These are phyloP conservation scores for Notarius lentiginosus DNA, from an alignment of 2,113 vertebrate species.

Conservation along the genomic window DNA sequence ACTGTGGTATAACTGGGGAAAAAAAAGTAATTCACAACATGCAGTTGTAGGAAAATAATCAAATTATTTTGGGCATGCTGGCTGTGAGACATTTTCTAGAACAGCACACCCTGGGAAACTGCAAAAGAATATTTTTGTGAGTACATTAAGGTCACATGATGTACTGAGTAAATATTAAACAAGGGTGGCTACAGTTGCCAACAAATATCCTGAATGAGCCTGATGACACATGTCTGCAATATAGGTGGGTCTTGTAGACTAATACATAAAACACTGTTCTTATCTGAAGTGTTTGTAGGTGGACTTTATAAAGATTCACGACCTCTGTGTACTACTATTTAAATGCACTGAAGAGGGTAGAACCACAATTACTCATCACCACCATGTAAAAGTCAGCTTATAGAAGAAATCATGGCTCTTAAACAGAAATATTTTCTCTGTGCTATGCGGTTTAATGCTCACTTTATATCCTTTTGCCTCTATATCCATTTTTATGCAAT, in stretches of 20 bases:
- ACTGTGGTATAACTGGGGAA: neutral
- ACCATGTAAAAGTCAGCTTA: constrained; percentile 86
- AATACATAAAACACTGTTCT: constrained; percentile 3
- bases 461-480: constrained; percentile 80
- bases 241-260: constrained; percentile 2
- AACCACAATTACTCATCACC: constrained; percentile 67
- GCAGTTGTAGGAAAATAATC: neutral
- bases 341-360: too few relatives aligned
- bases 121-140: neutral
- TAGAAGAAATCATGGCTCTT: constrained; percentile 76
- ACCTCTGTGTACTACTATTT: neutral
- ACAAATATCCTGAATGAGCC: neutral
- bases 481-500: constrained; percentile 85
- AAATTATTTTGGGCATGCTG: neutral
- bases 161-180: constrained; percentile 50
- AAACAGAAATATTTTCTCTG: constrained; percentile 74
- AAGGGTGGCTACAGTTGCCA: constrained; percentile 35
- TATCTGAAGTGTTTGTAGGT: constrained; percentile 4
- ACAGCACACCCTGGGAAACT: neutral
- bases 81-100: neutral
- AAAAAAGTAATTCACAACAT: neutral
- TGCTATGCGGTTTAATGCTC: constrained; percentile 56
- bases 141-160: neutral
- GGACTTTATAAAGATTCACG: constrained; percentile 1
- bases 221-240: constrained; percentile 8